Conservation (phyloP, 2,888 invertebrate genomes). For the Cephonodes hylas region DNA sequence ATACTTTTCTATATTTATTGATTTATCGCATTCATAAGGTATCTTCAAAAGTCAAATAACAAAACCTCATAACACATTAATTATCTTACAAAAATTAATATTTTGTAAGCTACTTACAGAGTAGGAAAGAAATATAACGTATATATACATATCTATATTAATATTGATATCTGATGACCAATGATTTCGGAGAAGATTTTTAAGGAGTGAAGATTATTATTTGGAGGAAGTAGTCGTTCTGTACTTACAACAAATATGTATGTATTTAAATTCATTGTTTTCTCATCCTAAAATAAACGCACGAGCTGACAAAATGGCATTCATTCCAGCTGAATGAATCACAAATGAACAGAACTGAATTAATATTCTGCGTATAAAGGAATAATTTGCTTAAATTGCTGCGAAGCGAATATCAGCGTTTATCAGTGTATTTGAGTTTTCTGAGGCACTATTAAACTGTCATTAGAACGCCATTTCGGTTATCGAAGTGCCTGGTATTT, state of each 20-base stretch:
- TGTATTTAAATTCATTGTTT: neutral
- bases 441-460: constrained; percentile 55
- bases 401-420: constrained; percentile 25
- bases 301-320: constrained; percentile 17
- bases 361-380: constrained; percentile 19
- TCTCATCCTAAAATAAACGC: neutral
- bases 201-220: too few relatives aligned
- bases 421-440: constrained; percentile 38
- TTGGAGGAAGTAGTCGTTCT: too few relatives aligned
- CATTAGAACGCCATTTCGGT: constrained; percentile 52
- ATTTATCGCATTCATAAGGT: too few relatives aligned
- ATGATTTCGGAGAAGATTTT: too few relatives aligned
- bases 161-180: too few relatives aligned
- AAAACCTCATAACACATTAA: neutral
- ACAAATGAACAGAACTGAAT: constrained; percentile 23
- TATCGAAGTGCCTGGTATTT: constrained; percentile 38
- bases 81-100: too few relatives aligned
- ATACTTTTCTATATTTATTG: too few relatives aligned
- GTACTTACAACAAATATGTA: too few relatives aligned
- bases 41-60: neutral
- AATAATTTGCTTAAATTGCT: constrained; percentile 24
- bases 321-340: constrained; percentile 21
- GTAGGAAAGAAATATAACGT: too few relatives aligned
- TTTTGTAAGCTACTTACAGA: too few relatives aligned
- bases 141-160: too few relatives aligned